Evolutionary conservation across 1,140 invertebrate species (phyloP).

Genomic region (Paraescarpia echinospica): DNA sequence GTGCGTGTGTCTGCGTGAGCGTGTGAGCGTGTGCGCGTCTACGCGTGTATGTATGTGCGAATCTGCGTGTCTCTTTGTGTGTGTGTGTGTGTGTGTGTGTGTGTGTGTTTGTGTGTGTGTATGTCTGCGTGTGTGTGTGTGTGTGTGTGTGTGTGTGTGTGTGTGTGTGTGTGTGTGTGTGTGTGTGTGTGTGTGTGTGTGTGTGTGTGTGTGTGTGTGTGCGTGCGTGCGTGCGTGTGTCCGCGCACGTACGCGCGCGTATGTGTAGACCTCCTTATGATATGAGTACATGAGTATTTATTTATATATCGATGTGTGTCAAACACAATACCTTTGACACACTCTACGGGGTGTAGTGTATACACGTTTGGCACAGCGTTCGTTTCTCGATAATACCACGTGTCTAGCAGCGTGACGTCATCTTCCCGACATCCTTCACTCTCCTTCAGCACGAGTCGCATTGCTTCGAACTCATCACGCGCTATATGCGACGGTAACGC

Average conservation of each 20-base stretch:
- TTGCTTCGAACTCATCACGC: background rate
- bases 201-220: too few relatives aligned
- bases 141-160: too few relatives aligned
- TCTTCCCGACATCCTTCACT: constrained; percentile 3
- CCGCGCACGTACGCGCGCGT: background rate
- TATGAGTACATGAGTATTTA: background rate
- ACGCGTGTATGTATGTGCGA: too few relatives aligned
- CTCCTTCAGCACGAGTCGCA: background rate
- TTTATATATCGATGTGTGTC: background rate
- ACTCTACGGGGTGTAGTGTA: background rate
- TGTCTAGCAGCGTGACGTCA: background rate
- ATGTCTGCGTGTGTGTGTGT: too few relatives aligned
- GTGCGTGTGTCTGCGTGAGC: background rate
- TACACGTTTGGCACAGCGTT: background rate
- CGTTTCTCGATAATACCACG: background rate
- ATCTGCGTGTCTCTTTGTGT: too few relatives aligned
- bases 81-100: too few relatives aligned
- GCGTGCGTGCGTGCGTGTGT: background rate
- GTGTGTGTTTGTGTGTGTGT: too few relatives aligned
- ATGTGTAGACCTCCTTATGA: background rate
- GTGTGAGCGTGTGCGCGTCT: too few relatives aligned
- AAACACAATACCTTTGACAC: background rate
- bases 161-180: too few relatives aligned
- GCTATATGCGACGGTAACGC: background rate
- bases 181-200: too few relatives aligned